Evolutionary conservation across 2,797 vertebrate species (phyloP), one percentile per base, ranked within the genome.

Genomic region (Geotrypetes seraphini): DNA sequence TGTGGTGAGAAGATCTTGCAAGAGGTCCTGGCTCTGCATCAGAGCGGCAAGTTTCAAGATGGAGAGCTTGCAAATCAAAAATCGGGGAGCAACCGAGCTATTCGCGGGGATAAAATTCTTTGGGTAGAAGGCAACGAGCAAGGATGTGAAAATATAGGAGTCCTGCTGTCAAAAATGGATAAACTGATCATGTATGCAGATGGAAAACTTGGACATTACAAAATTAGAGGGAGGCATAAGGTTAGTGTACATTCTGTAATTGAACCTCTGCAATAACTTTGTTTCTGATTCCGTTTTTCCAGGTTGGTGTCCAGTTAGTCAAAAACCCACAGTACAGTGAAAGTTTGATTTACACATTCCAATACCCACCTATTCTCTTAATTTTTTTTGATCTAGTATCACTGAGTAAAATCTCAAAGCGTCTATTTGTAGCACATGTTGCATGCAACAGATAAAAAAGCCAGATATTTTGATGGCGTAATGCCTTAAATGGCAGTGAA

Each of bases 211-310:
- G 74, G 65, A 22, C 47, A 28, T 18, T 73, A 72, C 52, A 67
- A 54, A 47, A 77, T 75, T 28, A 57, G 54, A 47, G 63, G 63
- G 30, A 61, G 69, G 43, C 69, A 74, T 39, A 77, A 77, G 72
- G 72, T 75, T 19, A 59, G 71, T 60, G 24, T 22, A 22, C n/a
- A n/a, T n/a, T n/a, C n/a, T n/a, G n/a, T n/a, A n/a, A n/a, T n/a
- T n/a, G n/a, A n/a, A n/a, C n/a, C n/a, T n/a, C n/a, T n/a, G n/a
- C n/a, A n/a, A n/a, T n/a, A n/a, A n/a, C n/a, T n/a, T n/a, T n/a
- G n/a, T n/a, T n/a, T n/a, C n/a, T n/a, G n/a, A n/a, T n/a, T n/a
- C n/a, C n/a, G n/a, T n/a, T n/a, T n/a, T n/a, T n/a, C n/a, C n/a
- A n/a, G n/a, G n/a, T n/a, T n/a, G n/a, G n/a, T n/a, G n/a, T n/a